Conservation (phyloP, 2,888 invertebrate genomes). For the Emmelina monodactyla region DNA sequence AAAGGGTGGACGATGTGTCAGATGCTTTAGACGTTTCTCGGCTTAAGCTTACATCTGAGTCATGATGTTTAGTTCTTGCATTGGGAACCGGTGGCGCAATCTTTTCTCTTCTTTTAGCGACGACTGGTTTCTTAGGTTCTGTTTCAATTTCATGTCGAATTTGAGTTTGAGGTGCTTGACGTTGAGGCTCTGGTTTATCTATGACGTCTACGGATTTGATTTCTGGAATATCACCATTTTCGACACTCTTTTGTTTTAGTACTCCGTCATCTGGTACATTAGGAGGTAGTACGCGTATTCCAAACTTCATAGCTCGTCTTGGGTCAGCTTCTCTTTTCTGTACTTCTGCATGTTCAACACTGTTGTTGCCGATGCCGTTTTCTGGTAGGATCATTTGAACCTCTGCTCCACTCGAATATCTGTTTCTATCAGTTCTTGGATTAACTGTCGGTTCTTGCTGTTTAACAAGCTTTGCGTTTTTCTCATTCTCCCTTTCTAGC, state of each 20-base stretch:
- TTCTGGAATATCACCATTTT: conserved; percentile 45
- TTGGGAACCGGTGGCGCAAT: conserved; percentile 59
- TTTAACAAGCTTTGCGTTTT: conserved; percentile 48
- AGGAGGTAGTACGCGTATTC: conserved; percentile 71
- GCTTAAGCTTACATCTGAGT: conserved; percentile 34
- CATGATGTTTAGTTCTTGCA: conserved; percentile 45
- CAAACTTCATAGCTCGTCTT: conserved; percentile 71
- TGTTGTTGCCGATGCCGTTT: conserved; percentile 33
- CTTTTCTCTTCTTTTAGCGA: conserved; percentile 60
- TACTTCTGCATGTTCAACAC: conserved; percentile 50
- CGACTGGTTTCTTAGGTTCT: conserved; percentile 54
- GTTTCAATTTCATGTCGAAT: conserved; percentile 62
- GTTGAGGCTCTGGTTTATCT: conserved; percentile 45
- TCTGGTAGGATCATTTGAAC: conserved; percentile 49
- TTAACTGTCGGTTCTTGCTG: conserved; percentile 40
- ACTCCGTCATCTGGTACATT: conserved; percentile 62
- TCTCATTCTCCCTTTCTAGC: conserved; percentile 57
- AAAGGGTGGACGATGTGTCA: conserved; percentile 37
- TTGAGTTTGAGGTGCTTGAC: conserved; percentile 35
- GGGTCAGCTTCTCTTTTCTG: conserved; percentile 66
- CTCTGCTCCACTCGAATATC: conserved; percentile 45
- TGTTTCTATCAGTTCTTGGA: conserved; percentile 44
- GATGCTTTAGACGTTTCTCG: conserved; percentile 36
- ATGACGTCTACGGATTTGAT: conserved; percentile 45
- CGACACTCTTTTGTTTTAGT: conserved; percentile 46